Base-by-base conservation (phyloP, 2,888 invertebrate genomes). In the Pimpla rufipes region DNA sequence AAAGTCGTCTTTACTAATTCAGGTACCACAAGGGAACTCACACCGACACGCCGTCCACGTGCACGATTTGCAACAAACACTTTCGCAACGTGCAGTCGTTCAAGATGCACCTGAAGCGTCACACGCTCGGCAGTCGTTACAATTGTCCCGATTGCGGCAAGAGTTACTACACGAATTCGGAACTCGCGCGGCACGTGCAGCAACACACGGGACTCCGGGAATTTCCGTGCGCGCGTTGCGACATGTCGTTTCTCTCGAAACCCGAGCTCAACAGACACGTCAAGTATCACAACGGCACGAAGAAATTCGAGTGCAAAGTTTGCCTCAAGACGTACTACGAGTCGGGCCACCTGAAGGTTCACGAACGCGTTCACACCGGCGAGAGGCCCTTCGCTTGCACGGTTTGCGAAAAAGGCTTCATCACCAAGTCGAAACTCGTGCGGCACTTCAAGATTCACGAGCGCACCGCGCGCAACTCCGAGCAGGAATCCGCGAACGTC, bases 281-380 rank as follows among this genome's bases (percentile, higher is more conserved):
- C 21, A 89, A 90, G 55, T 93, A 93, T 80, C 93, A 93, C 75
- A 90, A 88, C 10, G 92, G 91, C 7, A 90, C 89, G 4, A 92
- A 91, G 64, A 89, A 87, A 57, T 92, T 90, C 74, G 85, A 86
- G 71, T 93, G 93, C 77, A 78, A 88, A n/a, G 73, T 89, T 16
- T 93, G 93, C 59, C 79, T 79, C 11, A 92, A 92, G 83, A 82
- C 87, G 8, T 93, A 92, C 68, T 92, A 90, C 76, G 93, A 93
- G 79, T 91, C 91, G 0, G 91, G 91, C 23, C 92, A 92, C 83
- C 84, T 93, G 55, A 90, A 91, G 74, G 88, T 91, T 42, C 93
- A 93, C 79, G 87, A 91, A 85, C 87, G 91, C 42, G 87, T 89
- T 29, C 93, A 93, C 52, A 91, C 92, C 0, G 93, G 93, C 0